A percentile compares a stretch with the other conserved stretches of the same genome.
phyloP scores from a whole-genome alignment of 2,797 vertebrate genomes.

The Tragelaphus oryx region DNA sequence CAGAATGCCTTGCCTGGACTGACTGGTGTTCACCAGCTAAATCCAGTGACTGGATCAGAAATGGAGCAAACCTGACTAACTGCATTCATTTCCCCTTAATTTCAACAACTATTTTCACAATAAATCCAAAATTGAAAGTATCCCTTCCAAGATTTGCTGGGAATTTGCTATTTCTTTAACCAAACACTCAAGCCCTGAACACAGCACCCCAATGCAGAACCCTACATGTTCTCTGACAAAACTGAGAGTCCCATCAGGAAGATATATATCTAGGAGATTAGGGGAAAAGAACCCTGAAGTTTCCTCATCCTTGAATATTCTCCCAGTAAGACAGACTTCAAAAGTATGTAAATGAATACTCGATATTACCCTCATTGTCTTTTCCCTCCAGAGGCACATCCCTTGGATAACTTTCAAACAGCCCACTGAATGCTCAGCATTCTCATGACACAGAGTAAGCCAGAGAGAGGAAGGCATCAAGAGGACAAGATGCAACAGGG shows the following conservation, averaged over 20 bases:
- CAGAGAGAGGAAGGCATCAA: not conserved
- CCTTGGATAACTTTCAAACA: not conserved
- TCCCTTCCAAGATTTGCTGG: not conserved
- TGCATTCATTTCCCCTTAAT: not conserved
- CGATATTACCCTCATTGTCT: not conserved
- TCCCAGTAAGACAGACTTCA: not conserved
- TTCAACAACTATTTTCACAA: not conserved
- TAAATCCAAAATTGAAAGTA: not conserved
- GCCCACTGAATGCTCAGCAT: not conserved
- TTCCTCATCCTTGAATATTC: not conserved
- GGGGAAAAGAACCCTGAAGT: not conserved
- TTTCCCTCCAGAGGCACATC: not conserved
- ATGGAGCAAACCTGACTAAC: not conserved
- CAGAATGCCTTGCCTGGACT: not conserved
- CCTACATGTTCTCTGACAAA: not conserved
- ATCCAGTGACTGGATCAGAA: not conserved
- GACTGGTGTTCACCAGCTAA: not conserved
- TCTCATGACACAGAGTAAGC: not conserved
- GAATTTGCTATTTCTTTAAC: constrained; percentile 24
- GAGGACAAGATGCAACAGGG: not conserved
- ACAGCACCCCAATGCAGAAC: not conserved
- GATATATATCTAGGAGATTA: not conserved
- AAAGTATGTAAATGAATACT: not conserved
- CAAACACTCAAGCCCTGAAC: not conserved
- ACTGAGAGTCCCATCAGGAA: not conserved